Base-by-base conservation (phyloP, 2,888 invertebrate species). In the Sturmia bella region DNA sequence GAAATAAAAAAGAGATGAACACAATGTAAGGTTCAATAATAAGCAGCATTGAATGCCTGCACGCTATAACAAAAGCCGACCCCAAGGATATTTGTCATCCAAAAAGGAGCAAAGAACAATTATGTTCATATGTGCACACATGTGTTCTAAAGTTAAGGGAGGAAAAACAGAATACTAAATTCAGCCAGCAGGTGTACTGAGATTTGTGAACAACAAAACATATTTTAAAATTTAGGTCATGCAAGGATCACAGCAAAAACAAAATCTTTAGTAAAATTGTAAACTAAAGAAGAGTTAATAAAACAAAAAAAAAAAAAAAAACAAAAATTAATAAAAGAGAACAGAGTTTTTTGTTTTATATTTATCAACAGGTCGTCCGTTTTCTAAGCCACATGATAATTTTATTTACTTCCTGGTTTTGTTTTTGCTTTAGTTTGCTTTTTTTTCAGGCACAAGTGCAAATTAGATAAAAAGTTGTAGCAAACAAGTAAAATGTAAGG, bases 171-270 rank as follows among this genome's bases (percentile, higher is more conserved):
- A 66, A 59, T 19, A 41, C 27, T 7, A 7, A 45, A 17, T 39
- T n/a, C 17, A 43, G 37, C 11, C 19, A 59, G 76, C 80, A 80
- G 80, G 80, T 80, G 80, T 32, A 68, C 76, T 15, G 68, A 61
- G 72, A 81, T 81, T 81, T 72, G 3, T 54, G 66, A 48, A 70
- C 48, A 61, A 63, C n/a, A 27, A 57, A 32, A 32, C 9, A 32
- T 6, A 13, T 74, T 69, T 41, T 76, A 2, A 59, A 81, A 82
- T 74, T 74, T 82, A 77, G 81, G 81, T 82, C 81, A 80, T n/a
- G 37, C 52, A 39, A 56, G 75, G 72, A 81, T 50, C 76, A 27
- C 45, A 70, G 2, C 41, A 41, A 45, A 15, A 66, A 48, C 12
- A 48, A 27, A 13, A 21, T 7, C 17, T 59, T 32, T 52, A 61